Base-by-base conservation (phyloP, 2,113 vertebrate species). In the Cyprinodon tularosa region DNA sequence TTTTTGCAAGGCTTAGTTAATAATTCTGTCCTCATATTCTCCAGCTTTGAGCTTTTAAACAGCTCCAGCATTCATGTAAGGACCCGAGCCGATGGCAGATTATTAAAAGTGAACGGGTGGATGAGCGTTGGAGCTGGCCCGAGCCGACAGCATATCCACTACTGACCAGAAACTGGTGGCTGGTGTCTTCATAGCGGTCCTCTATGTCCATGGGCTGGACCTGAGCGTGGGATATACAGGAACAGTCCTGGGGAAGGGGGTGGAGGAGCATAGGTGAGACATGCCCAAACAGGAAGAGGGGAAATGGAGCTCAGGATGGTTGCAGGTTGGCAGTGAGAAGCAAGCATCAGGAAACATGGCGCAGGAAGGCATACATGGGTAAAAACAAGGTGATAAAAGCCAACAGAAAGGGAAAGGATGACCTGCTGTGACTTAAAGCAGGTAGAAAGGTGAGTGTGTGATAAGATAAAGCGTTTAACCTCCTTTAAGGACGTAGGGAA, bases 151-250 rank as follows among this genome's bases (percentile, higher is more conserved):
- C 4, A 61, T 72, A 74, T 76, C 0, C 65, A 61, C 60, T 92
- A 94, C 96, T 96, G 93, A 99, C 98, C 96, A 95, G 93, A 84
- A 92, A 93, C 74, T 95, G 95, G 86, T 91, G 95, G 88, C 93
- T 86, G 89, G 94, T 95, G 92, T 93, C 95, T 87, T 96, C 95
- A 89, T 96, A 97, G 60, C 93, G 93, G 76, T 97, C 96, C 90
- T 96, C 96, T 90, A 94, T 91, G 93, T 93, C 95, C 90, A 99
- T 93, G 72, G 96, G 90, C 94, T 97, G 97, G 93, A 99, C 96
- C 87, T 93, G 95, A 84, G 96, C 95, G 91, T 96, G 95, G 81
- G 96, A 96, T 95, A 98, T 95, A 89, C 97, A 99, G 95, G 96
- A 97, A 94, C 97, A 98, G 93, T 98, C 97, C 98, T 99, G 81